Conservation (phyloP, 2,113 vertebrate species). For the Egretta garzetta region DNA sequence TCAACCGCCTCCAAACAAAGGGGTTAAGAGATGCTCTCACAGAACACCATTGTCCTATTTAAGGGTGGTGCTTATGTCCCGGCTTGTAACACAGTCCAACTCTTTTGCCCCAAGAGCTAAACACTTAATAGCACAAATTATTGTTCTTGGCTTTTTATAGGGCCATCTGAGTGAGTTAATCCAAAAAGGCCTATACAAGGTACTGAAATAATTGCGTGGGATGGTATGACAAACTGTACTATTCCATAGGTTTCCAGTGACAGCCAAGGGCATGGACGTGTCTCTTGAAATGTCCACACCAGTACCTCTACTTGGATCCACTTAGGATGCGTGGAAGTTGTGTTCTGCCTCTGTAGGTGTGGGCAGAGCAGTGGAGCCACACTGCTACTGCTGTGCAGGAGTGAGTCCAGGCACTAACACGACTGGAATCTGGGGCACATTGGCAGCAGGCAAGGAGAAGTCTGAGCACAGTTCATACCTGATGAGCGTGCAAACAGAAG, state of each 20-base stretch:
- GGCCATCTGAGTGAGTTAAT: background rate
- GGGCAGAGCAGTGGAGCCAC: background rate
- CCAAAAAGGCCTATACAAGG: background rate
- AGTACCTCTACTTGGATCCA: background rate
- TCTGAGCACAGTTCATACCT: background rate
- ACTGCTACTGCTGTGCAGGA: fast-evolving
- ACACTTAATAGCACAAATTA: background rate
- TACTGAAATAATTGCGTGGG: background rate
- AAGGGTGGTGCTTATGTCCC: background rate
- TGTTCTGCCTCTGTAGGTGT: background rate
- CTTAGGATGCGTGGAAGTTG: background rate
- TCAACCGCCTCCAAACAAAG: background rate
- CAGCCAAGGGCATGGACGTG: background rate
- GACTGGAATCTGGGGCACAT: fast-evolving
- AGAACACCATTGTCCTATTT: background rate
- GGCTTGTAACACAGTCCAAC: background rate
- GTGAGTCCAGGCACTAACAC: background rate
- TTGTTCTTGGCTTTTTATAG: background rate
- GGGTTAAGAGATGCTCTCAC: background rate
- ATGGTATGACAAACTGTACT: background rate
- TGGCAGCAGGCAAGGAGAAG: background rate
- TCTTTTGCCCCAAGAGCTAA: background rate
- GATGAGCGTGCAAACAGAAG: background rate
- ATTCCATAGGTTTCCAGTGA: background rate
- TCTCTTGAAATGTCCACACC: background rate